phyloP scores from a whole-genome alignment of 2,888 invertebrate species.

The Brachyptera risi region DNA sequence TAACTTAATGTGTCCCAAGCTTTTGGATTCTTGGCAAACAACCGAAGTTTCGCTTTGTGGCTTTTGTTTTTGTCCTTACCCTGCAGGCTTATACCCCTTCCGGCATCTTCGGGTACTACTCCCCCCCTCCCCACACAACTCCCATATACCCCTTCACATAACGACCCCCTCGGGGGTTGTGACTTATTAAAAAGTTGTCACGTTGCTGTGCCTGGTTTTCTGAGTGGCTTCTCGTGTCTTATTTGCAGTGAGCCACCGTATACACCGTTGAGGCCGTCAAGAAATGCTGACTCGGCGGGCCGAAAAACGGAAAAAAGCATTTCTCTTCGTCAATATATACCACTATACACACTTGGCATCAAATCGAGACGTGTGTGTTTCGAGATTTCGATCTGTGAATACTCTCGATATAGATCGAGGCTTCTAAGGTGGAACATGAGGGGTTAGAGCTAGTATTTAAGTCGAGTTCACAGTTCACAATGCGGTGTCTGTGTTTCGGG shows the following conservation, averaged over 20 bases:
- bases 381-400: no score
- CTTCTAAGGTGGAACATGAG: no score
- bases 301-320: no score
- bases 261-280: no score
- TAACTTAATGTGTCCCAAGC: background rate
- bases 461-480: no score
- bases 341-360: no score
- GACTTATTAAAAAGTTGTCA: slow-evolving; percentile 33
- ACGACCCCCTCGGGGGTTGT: slow-evolving; percentile 29
- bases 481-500: no score
- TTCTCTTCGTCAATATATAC: no score
- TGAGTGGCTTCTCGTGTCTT: slow-evolving; percentile 30
- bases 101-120: slow-evolving; percentile 1
- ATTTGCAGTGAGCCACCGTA: background rate
- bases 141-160: background rate
- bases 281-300: no score
- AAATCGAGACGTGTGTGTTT: no score
- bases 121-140: background rate
- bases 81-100: slow-evolving; percentile 11
- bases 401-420: no score
- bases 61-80: slow-evolving; percentile 13
- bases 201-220: slow-evolving; percentile 24
- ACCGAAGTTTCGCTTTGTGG: slow-evolving; percentile 13
- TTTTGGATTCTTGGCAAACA: background rate
- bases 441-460: no score